These are phyloP conservation scores for Tenthredo mesomela DNA, from an alignment of 2,888 invertebrate genomes.

Conservation along the genomic window DNA sequence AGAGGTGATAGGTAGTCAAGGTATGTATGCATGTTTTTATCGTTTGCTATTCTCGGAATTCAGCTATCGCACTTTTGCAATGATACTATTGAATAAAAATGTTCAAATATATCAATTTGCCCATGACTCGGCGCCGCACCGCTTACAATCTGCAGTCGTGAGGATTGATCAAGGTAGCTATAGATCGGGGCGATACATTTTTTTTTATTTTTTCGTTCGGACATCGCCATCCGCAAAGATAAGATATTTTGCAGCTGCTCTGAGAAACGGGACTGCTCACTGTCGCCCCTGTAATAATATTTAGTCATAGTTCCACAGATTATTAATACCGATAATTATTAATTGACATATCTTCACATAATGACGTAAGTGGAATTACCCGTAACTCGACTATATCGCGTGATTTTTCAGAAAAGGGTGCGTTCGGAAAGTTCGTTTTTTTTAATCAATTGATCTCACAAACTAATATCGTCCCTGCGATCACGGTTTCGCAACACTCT, in stretches of 20 bases:
- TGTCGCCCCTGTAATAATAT: background rate
- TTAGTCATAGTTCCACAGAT: background rate
- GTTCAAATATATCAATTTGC: constrained; percentile 5
- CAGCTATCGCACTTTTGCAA: background rate
- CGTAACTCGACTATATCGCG: background rate
- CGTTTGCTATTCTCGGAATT: background rate
- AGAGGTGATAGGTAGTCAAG: background rate
- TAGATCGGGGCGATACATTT: background rate
- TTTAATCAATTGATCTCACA: background rate
- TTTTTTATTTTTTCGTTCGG: background rate
- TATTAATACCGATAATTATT: background rate
- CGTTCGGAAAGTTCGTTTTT: background rate
- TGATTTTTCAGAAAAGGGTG: background rate
- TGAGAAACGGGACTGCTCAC: background rate
- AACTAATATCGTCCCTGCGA: background rate
- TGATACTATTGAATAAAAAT: background rate
- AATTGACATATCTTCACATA: background rate
- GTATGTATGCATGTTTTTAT: background rate
- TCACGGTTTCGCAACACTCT: background rate
- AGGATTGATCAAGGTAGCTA: background rate
- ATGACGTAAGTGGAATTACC: background rate
- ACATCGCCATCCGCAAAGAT: background rate
- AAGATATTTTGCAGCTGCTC: constrained; percentile 5
- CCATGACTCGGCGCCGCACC: background rate
- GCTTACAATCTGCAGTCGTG: background rate